A percentile compares a stretch with the other conserved stretches of the same genome.
phyloP scores from a whole-genome alignment of 2,797 vertebrate species.

The Avahi laniger region DNA sequence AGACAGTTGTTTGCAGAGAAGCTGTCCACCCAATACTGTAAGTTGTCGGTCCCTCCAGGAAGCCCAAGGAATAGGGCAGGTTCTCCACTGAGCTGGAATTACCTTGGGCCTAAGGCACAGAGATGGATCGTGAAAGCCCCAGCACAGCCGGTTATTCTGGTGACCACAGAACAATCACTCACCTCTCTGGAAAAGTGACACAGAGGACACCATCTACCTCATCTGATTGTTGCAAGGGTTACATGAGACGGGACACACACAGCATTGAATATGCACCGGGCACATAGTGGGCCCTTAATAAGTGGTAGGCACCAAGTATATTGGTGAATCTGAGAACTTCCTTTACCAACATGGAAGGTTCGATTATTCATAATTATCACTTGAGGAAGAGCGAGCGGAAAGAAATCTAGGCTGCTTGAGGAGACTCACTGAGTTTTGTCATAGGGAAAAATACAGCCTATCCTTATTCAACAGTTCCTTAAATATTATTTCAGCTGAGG shows the following conservation, averaged over 20 bases:
- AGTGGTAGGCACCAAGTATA: accelerated
- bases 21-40: not conserved
- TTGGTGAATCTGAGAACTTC: not conserved
- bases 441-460: not conserved
- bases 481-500: not conserved
- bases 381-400: not conserved
- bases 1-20: too few species aligned
- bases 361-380: not conserved
- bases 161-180: not conserved
- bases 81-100: not conserved
- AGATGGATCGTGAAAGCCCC: accelerated
- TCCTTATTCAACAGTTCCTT: not conserved
- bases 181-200: not conserved
- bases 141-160: accelerated
- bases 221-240: too few species aligned
- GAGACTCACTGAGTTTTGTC: not conserved
- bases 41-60: not conserved
- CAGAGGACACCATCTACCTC: too few species aligned
- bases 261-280: accelerated
- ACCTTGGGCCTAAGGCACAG: not conserved
- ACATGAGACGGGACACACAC: not conserved
- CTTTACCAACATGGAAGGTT: not conserved
- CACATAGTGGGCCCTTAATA: not conserved
- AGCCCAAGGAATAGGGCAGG: not conserved
- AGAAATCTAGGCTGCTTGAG: not conserved